phyloP scores from a whole-genome alignment of 2,888 invertebrate genomes.

The Agrochola macilenta region DNA sequence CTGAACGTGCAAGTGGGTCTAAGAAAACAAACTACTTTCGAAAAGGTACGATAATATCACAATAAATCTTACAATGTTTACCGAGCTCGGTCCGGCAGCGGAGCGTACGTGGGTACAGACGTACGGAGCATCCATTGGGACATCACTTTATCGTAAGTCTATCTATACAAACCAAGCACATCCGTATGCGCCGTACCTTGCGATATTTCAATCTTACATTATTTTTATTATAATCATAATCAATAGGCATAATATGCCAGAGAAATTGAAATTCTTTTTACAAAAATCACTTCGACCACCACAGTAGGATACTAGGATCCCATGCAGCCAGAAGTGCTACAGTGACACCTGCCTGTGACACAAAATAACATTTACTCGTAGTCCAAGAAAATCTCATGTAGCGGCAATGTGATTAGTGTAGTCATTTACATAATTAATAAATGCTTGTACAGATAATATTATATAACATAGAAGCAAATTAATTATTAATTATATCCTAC shows the following conservation, averaged over 20 bases:
- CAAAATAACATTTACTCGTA: background rate
- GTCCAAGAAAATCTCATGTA: background rate
- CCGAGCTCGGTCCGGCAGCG: background rate
- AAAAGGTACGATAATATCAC: constrained; percentile 26
- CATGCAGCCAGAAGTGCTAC: constrained; percentile 2
- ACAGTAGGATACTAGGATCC: background rate
- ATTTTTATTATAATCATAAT: background rate
- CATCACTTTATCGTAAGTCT: background rate
- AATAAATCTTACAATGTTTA: constrained; percentile 25
- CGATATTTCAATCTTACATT: background rate
- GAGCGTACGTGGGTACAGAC: background rate
- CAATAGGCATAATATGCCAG: background rate
- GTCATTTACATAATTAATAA: background rate
- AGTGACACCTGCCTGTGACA: background rate
- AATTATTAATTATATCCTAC: background rate
- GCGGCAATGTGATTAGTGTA: background rate
- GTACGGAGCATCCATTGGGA: background rate
- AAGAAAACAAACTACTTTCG: background rate
- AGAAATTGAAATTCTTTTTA: constrained; percentile 7
- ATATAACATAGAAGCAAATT: too few species aligned
- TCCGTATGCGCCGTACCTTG: background rate
- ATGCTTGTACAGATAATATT: background rate
- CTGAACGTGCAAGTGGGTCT: background rate
- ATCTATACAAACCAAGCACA: too few species aligned
- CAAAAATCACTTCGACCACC: background rate